Percentiles rank a stretch among this genome's conserved stretches.
phyloP scores from a whole-genome alignment of 2,797 vertebrate genomes.

The Allobates femoralis region DNA sequence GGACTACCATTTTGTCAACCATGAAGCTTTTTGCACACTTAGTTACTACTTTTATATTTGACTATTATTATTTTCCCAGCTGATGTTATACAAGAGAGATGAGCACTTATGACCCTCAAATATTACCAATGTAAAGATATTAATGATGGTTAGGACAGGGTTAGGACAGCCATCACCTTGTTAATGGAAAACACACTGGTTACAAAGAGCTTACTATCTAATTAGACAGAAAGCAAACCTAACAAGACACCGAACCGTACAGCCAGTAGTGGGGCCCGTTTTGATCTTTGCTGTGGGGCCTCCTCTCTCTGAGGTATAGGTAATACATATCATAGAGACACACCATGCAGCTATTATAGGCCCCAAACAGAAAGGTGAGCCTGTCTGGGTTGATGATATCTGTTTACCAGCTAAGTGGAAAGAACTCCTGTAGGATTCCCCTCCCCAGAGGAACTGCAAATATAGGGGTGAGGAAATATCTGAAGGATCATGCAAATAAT shows the following conservation, averaged over 20 bases:
- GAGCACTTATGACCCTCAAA: not conserved
- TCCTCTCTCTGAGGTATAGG: too few species aligned
- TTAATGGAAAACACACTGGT: not conserved
- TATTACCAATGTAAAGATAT: slow-evolving; percentile 5
- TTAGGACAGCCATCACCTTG: not conserved
- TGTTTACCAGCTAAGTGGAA: too few species aligned
- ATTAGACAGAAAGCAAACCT: not conserved
- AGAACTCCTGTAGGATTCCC: too few species aligned
- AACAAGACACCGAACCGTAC: not conserved
- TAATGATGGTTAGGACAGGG: slow-evolving; percentile 9
- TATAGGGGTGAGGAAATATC: too few species aligned
- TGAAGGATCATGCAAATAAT: too few species aligned
- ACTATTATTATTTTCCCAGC: not conserved
- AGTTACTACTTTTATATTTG: not conserved
- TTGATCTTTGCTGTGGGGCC: too few species aligned
- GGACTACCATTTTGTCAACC: not conserved
- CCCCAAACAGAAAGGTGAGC: not conserved
- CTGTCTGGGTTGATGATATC: not conserved
- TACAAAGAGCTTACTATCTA: slow-evolving; percentile 10
- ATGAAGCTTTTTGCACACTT: not conserved
- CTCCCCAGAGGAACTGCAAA: too few species aligned
- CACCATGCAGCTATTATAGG: not conserved
- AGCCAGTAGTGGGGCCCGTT: not conserved
- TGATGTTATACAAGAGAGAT: not conserved
- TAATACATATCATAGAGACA: not conserved